Percentiles rank a stretch among this genome's conserved stretches.
These are phyloP conservation scores for Sympetrum striolatum DNA, from an alignment of 2,888 invertebrate species.

Conservation along the genomic window DNA sequence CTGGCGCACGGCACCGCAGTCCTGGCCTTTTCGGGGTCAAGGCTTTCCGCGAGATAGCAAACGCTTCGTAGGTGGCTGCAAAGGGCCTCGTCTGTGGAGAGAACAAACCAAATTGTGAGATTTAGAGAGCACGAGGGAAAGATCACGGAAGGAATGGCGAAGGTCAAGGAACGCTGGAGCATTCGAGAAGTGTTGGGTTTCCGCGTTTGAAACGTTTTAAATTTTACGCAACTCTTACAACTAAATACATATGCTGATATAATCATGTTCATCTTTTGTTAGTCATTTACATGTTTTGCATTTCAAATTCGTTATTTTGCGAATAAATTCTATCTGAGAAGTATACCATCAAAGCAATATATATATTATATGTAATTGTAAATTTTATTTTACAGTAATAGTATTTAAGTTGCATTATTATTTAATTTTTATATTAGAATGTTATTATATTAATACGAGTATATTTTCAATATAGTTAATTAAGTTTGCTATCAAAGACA, in stretches of 20 bases:
- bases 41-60: slow-evolving; percentile 80
- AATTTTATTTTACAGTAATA: no score
- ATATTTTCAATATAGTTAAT: no score
- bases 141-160: neutral
- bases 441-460: no score
- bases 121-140: neutral
- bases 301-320: no score
- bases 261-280: neutral
- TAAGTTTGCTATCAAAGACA: no score
- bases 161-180: neutral
- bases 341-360: no score
- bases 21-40: slow-evolving; percentile 63
- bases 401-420: no score
- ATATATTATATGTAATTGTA: no score
- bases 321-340: no score
- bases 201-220: neutral
- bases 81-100: slow-evolving; percentile 69
- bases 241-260: neutral
- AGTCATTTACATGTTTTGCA: no score
- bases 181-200: neutral
- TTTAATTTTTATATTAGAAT: no score
- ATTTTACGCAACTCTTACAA: no score
- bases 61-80: slow-evolving; percentile 83
- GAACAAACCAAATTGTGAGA: neutral
- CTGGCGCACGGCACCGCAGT: slow-evolving; percentile 75